Base-by-base conservation (phyloP, 2,888 invertebrate genomes). In the Himalopsyche tibetana region DNA sequence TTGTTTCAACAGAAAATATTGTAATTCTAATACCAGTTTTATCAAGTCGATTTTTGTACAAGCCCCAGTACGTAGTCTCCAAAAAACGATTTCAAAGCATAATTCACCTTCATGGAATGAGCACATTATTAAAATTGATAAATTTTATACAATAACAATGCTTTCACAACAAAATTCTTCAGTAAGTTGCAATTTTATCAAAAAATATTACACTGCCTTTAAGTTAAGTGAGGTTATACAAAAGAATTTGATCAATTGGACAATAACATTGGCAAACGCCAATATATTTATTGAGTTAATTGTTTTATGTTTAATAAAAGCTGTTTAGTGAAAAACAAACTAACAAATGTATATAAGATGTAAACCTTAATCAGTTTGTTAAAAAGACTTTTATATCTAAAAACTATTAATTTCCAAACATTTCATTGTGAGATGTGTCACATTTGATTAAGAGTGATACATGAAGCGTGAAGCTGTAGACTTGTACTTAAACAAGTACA, bases 41-140 rank as follows among this genome's bases (percentile, higher is more conserved):
- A 28, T 28, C 28, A 28, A 28, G 28, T 28, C 28, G 28, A 28
- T 28, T 28, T 28, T 28, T 28, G 28, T 28, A 28, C 28, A 28
- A 28, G 28, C 28, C 28, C 28, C 28, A 28, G 28, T 12, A 55
- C 55, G 8, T 63, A 6, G 63, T 63, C 19, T 9, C 19, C 63
- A 63, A 63, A 63, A 45, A 63, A 63, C 28, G 19, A 63, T 63
- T 63, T 63, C 63, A 28, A 63, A 63, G 56, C 28, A 28, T 19
- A 63, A 63, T 63, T 63, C 19, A 63, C 4, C 28, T 63, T 8
- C 63, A 63, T 63, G 63, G 63, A 63, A 63, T 63, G 63, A 63
- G 63, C 19, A 51, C 56, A 63, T 19, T 63, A 63, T 19, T 63
- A 63, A n/a, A 63, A 28, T 63, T 63, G 6, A 63, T 8, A 63